Evolutionary conservation across 2,797 vertebrate species (phyloP).

Genomic region (Characodon lateralis): DNA sequence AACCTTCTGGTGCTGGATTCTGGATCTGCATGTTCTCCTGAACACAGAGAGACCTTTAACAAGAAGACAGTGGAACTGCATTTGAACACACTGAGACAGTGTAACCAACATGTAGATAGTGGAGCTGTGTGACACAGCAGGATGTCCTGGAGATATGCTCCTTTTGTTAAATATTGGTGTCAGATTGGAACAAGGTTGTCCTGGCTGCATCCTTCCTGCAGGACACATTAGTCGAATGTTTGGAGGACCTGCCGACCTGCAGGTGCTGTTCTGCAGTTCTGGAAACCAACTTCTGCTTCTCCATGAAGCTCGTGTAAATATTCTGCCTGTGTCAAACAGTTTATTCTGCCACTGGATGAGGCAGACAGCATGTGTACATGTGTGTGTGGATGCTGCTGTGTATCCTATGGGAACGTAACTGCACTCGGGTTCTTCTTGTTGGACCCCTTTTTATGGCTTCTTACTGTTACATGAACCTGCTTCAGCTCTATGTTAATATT

Average conservation of each 20-base stretch:
- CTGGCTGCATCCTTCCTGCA: too few species aligned
- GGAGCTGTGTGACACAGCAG: too few species aligned
- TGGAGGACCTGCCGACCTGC: background rate
- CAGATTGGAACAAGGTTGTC: too few species aligned
- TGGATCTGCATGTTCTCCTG: background rate
- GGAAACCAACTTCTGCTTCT: background rate
- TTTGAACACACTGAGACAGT: background rate
- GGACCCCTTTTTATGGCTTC: background rate
- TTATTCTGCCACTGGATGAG: background rate
- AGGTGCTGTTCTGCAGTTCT: conserved; percentile 8
- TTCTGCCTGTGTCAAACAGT: background rate
- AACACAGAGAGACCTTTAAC: background rate
- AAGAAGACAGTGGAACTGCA: background rate
- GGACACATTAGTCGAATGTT: too few species aligned
- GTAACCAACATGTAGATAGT: too few species aligned
- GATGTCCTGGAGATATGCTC: too few species aligned
- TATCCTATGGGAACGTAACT: background rate
- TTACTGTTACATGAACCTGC: conserved; percentile 19
- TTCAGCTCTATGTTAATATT: conserved; percentile 56
- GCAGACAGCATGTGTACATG: background rate
- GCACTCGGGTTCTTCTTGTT: background rate
- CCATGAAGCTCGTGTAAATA: background rate
- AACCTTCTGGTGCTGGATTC: background rate
- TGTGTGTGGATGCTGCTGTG: background rate
- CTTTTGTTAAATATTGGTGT: too few species aligned